These are phyloP conservation scores for Drosophila atripex DNA, from an alignment of 2,888 invertebrate genomes.

Conservation along the genomic window DNA sequence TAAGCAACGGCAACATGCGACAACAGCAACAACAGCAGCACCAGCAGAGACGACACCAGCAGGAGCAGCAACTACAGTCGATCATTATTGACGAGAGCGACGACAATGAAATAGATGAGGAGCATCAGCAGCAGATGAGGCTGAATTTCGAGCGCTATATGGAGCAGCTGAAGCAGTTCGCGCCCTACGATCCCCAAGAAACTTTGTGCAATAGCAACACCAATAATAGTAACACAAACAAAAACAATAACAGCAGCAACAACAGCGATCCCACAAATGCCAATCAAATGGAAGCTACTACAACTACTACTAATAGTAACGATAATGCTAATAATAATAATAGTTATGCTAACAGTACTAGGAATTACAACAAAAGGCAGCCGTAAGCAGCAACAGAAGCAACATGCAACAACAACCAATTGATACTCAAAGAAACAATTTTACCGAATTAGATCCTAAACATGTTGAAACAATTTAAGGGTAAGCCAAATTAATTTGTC, in stretches of 20 bases:
- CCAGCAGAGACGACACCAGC: constrained; percentile 13
- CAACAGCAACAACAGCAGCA: constrained; percentile 50
- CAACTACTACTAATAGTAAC: constrained; percentile 57
- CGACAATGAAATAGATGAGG: constrained; percentile 57
- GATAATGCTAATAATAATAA: constrained; percentile 45
- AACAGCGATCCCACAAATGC: constrained; percentile 59
- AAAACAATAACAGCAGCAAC: constrained; percentile 41
- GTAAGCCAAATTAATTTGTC: constrained; percentile 78
- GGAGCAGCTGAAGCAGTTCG: constrained; percentile 68
- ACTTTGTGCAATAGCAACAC: constrained; percentile 67
- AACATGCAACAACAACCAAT: constrained; percentile 52
- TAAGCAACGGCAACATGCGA: constrained; percentile 57
- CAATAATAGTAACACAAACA: constrained; percentile 43
- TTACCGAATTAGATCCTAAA: constrained; percentile 62
- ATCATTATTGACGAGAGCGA: constrained; percentile 64
- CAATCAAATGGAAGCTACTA: constrained; percentile 73
- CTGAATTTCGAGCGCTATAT: constrained; percentile 67
- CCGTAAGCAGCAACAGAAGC: constrained; percentile 40
- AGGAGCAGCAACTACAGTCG: constrained; percentile 30
- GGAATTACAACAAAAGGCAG: constrained; percentile 62
- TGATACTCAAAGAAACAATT: constrained; percentile 67
- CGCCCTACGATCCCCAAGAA: constrained; percentile 44
- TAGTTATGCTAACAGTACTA: constrained; percentile 62
- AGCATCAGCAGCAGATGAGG: constrained; percentile 51
- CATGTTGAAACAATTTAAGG: constrained; percentile 71